These are phyloP conservation scores for Corythornis leucogaster DNA, from an alignment of 2,797 vertebrate genomes.

Conservation along the genomic window DNA sequence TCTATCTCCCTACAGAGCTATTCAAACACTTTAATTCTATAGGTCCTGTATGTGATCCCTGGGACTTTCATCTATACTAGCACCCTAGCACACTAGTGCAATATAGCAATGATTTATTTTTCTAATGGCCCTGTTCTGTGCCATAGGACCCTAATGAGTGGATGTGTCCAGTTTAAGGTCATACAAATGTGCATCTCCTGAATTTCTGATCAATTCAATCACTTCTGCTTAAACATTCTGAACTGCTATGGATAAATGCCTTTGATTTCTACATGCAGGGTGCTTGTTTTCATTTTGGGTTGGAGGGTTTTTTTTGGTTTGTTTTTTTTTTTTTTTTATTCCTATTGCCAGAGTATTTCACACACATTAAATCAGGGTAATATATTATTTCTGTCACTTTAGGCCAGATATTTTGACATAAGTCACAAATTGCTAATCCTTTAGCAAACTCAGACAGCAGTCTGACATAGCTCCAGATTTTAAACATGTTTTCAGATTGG, in stretches of 20 bases:
- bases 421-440: constrained; percentile 60
- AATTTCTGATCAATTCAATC: neutral
- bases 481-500: constrained; percentile 40
- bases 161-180: neutral
- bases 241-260: neutral
- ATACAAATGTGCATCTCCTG: neutral
- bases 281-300: neutral
- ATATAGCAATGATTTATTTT: neutral
- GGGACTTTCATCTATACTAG: neutral
- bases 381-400: constrained; percentile 45
- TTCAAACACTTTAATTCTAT: neutral
- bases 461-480: constrained; percentile 52
- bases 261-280: neutral
- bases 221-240: neutral
- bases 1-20: rapidly evolving
- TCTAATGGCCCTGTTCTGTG: neutral
- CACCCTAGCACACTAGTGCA: neutral
- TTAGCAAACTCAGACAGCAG: constrained; percentile 45
- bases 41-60: neutral
- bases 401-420: constrained; percentile 49
- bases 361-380: constrained; percentile 17
- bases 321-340: neutral
- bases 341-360: constrained; percentile 8
- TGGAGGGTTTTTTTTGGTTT: too few species aligned
- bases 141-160: neutral